Evolutionary conservation across 1,140 invertebrate species (phyloP).

Genomic region (Ceratosolen solmsi): DNA sequence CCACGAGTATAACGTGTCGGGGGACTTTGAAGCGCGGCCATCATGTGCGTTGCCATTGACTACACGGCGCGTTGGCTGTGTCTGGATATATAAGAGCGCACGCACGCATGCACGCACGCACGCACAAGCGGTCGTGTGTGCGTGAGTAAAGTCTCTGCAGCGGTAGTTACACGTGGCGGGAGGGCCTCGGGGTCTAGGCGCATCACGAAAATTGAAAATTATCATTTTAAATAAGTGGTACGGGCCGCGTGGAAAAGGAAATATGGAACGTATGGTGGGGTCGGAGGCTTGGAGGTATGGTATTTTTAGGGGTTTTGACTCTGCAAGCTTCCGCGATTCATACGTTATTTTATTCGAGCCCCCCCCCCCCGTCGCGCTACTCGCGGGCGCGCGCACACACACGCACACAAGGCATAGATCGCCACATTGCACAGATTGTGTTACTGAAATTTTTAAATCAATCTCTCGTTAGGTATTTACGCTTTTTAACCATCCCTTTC

Average conservation of each 20-base stretch:
- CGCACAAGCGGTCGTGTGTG: not conserved
- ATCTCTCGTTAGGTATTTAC: conserved; percentile 30
- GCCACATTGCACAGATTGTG: conserved; percentile 10
- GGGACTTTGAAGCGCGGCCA: conserved; percentile 43
- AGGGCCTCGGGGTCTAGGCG: not conserved
- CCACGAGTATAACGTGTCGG: conserved; percentile 18
- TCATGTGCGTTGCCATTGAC: conserved; percentile 39
- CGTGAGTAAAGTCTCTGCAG: not conserved
- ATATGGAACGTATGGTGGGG: not conserved
- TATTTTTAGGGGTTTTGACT: conserved; percentile 13
- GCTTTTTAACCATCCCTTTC: not conserved
- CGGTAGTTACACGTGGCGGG: conserved; percentile 1
- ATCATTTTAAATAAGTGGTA: conserved; percentile 46
- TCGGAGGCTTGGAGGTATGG: not conserved
- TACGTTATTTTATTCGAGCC: not conserved
- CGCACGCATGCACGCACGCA: not conserved
- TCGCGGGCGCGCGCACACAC: no score
- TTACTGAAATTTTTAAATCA: conserved; percentile 37
- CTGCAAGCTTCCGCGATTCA: not conserved
- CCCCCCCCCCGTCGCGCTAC: no score
- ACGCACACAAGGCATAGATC: not conserved
- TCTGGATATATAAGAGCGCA: not conserved
- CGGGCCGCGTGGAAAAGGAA: not conserved
- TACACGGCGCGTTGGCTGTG: not conserved
- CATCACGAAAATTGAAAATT: conserved; percentile 44